Conservation (phyloP, 2,888 invertebrate species). For the Terebella lapidaria region DNA sequence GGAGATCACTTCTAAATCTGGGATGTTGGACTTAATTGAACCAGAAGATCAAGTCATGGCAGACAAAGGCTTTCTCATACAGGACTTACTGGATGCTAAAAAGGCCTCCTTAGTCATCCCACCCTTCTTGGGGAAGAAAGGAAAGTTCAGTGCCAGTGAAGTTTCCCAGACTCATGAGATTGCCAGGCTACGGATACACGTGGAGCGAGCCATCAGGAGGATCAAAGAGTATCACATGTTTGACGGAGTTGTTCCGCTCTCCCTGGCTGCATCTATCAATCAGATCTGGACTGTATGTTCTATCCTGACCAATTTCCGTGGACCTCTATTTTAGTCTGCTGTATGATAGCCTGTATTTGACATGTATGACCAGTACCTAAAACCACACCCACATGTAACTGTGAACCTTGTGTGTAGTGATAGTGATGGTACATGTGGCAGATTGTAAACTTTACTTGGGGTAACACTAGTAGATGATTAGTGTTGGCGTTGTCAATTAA, state of each 20-base stretch:
- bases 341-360: no score
- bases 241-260: not conserved
- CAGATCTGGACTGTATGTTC: not conserved
- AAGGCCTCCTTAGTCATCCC: conserved; percentile 14
- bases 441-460: no score
- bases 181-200: not conserved
- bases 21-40: conserved; percentile 16
- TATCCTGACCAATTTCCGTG: not conserved
- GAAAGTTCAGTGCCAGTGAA: not conserved
- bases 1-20: conserved; percentile 9
- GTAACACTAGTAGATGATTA: no score
- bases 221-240: conserved; percentile 4
- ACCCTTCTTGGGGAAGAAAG: not conserved
- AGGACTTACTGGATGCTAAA: conserved; percentile 5
- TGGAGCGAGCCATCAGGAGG: not conserved
- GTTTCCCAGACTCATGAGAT: not conserved
- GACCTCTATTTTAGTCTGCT: not conserved
- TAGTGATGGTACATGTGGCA: no score
- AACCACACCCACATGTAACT: no score
- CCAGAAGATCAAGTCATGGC: conserved; percentile 10
- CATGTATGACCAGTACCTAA: no score
- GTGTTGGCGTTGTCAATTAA: no score
- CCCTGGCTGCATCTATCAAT: not conserved
- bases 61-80: no score
- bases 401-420: no score